Percentiles rank a stretch among this genome's conserved stretches.
These are phyloP conservation scores for Gymnoscopelus braueri DNA, from an alignment of 2,797 vertebrate species.

Conservation along the genomic window DNA sequence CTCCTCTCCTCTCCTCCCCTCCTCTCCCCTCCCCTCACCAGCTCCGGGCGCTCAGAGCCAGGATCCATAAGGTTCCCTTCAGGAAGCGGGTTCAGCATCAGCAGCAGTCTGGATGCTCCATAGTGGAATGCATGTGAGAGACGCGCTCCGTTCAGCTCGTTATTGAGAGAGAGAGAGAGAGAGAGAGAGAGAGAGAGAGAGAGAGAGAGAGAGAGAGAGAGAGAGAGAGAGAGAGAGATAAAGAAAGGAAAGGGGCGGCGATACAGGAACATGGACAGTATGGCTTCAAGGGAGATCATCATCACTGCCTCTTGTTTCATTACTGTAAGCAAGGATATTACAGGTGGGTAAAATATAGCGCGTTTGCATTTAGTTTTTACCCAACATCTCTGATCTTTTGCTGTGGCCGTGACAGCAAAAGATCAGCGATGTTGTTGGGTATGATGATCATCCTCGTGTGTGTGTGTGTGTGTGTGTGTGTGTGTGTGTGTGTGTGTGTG, in stretches of 20 bases:
- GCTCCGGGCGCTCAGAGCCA: slow-evolving; percentile 22
- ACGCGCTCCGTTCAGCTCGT: slow-evolving; percentile 56
- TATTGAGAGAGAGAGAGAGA: slow-evolving; percentile 48
- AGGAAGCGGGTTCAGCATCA: slow-evolving; percentile 55
- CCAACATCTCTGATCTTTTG: slow-evolving; percentile 15
- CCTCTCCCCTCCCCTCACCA: slow-evolving; percentile 41
- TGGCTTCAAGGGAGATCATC: slow-evolving; percentile 84
- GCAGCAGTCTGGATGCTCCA: slow-evolving; percentile 56
- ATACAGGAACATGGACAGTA: slow-evolving; percentile 67
- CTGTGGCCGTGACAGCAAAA: slow-evolving; percentile 1
- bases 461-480: no score
- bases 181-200: slow-evolving; percentile 42
- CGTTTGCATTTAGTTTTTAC: slow-evolving; percentile 13
- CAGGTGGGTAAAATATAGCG: slow-evolving; percentile 76
- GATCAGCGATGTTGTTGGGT: no score
- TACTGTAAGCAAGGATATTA: slow-evolving; percentile 80
- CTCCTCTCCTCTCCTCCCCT: slow-evolving; percentile 28
- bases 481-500: no score
- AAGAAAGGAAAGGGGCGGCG: slow-evolving; percentile 48
- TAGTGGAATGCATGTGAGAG: slow-evolving; percentile 71
- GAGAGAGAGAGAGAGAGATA: slow-evolving; percentile 15
- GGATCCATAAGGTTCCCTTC: slow-evolving; percentile 60
- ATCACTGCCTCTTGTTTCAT: slow-evolving; percentile 76
- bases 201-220: slow-evolving; percentile 14
- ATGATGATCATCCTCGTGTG: no score